Base-by-base conservation (phyloP, 2,113 vertebrate genomes). In the Elaphurus davidianus region DNA sequence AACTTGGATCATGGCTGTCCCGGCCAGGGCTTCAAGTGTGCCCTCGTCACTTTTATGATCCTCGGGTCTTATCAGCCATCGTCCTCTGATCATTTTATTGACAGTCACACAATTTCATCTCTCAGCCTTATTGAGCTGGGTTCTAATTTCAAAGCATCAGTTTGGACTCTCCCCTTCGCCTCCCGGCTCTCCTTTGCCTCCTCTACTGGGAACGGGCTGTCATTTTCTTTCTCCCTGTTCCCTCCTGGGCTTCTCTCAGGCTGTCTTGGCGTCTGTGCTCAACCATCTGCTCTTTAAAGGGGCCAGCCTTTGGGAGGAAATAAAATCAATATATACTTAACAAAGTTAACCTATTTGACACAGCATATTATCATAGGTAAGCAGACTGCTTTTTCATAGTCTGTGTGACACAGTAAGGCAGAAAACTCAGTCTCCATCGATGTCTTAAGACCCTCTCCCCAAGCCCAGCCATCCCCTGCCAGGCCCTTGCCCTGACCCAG, bases 101-200 rank as follows among this genome's bases (percentile, higher is more conserved):
- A 95, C 47, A 94, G 87, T 40, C 55, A 43, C 50, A 81, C 81
- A 74, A 88, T 87, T 94, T 96, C 67, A 88, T 94, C 92, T 94
- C 33, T 36, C 64, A 45, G 17, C 52, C 67, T 62, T n/a, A 2
- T 17, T 55, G 88, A 47, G 52, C 64, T 88, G 33, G 86, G 84
- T 74, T 92, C 88, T 64, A 82, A 40, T 92, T 71, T 96, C 54
- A 45, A 19, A 94, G 50, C 28, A 0, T 52, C 28, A 4, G 50
- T 25, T 17, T 52, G 9, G 54, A 36, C 15, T 25, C 23, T 47
- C 76, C 82, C 25, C 36, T 76, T 21, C 23, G 54, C 67, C 78
- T 64, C 36, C 50, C 33, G 91, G 40, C 17, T 52, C 43, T 78
- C 55, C 40, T n/a, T n/a, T 62, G 91, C 21, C 10, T 94, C 88